These are phyloP conservation scores for Melopsittacus undulatus DNA, from an alignment of 2,797 vertebrate species.

Conservation along the genomic window DNA sequence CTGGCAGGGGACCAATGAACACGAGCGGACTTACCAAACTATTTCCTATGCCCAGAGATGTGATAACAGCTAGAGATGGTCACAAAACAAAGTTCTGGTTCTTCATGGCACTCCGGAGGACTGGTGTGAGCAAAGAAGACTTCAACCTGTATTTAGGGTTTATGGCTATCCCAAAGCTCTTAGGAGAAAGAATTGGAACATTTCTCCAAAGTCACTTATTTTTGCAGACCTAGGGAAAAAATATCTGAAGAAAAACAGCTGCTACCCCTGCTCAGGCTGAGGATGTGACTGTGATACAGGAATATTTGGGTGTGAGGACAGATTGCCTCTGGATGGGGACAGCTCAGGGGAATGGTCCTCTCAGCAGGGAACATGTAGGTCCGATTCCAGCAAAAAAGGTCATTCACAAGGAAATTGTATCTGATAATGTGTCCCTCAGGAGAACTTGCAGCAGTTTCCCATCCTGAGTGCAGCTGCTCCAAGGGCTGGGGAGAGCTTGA, in stretches of 20 bases:
- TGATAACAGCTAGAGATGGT: background rate
- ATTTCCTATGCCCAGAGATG: background rate
- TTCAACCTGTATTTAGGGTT: background rate
- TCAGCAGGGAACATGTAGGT: background rate
- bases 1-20: background rate
- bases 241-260: background rate
- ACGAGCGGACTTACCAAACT: background rate
- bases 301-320: background rate
- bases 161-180: background rate
- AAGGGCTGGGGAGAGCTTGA: background rate
- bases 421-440: background rate
- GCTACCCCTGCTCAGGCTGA: background rate
- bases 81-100: background rate
- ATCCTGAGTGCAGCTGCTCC: background rate
- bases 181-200: background rate
- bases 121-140: background rate
- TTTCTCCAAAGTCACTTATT: background rate
- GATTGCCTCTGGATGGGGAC: background rate
- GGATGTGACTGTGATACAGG: rapidly evolving
- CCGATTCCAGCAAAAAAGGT: background rate
- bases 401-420: background rate
- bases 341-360: background rate
- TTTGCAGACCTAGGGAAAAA: background rate
- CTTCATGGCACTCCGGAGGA: background rate
- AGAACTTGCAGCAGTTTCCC: background rate